Percentiles rank a stretch among this genome's conserved stretches.
These are phyloP conservation scores for Lysandra coridon DNA, from an alignment of 2,888 invertebrate genomes.

Conservation along the genomic window DNA sequence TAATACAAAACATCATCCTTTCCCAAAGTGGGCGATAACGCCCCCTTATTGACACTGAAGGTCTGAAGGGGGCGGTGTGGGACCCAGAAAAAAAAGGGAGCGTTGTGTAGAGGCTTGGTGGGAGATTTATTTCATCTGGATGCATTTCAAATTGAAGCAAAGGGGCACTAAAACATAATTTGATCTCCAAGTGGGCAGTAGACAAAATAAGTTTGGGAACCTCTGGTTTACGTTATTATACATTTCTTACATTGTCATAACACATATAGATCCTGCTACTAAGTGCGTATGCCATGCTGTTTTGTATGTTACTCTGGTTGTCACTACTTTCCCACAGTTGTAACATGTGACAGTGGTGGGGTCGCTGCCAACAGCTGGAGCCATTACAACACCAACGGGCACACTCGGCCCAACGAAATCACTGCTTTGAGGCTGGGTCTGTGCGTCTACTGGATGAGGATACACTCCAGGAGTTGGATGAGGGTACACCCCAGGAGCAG, in stretches of 20 bases:
- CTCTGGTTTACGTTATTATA: neutral
- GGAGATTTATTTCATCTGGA: too few species aligned
- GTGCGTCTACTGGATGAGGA: constrained; percentile 49
- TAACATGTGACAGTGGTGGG: constrained; percentile 72
- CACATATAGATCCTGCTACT: constrained; percentile 71
- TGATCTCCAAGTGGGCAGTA: too few species aligned
- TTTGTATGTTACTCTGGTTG: constrained; percentile 72
- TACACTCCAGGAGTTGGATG: constrained; percentile 60
- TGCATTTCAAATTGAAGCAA: too few species aligned
- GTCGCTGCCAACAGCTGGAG: constrained; percentile 68
- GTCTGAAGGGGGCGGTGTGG: too few species aligned
- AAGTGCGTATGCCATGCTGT: constrained; percentile 76
- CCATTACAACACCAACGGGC: constrained; percentile 64
- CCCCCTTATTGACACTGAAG: too few species aligned
- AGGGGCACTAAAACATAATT: too few species aligned
- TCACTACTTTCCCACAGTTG: constrained; percentile 71
- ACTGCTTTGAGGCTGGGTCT: constrained; percentile 44
- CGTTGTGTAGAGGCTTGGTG: too few species aligned
- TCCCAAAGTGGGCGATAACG: too few species aligned
- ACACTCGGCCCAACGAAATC: constrained; percentile 50
- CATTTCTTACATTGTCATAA: constrained; percentile 69
- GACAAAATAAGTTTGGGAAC: too few species aligned
- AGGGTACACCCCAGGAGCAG: constrained; percentile 69
- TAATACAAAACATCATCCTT: neutral
- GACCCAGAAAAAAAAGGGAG: too few species aligned